Percentiles rank a stretch among this genome's conserved stretches.
These are phyloP conservation scores for Apostichopus parvimensis DNA, from an alignment of 35 echinoderm and acorn worm genomes.

Conservation along the genomic window DNA sequence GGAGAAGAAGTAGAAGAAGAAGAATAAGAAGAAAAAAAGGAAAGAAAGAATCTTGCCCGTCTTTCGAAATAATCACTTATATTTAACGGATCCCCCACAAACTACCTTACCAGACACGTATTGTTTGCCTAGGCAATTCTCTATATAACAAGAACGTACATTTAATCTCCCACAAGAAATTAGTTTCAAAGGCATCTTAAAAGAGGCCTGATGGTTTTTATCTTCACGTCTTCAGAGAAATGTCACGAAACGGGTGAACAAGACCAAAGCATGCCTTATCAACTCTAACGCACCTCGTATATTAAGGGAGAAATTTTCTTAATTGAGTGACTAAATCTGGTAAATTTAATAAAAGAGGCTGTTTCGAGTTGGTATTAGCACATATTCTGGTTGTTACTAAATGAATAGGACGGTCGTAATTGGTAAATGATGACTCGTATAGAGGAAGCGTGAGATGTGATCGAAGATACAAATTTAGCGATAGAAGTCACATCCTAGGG, in stretches of 20 bases:
- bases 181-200: slow-evolving; percentile 49
- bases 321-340: slow-evolving; percentile 52
- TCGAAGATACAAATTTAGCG: background rate
- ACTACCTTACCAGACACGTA: slow-evolving; percentile 13
- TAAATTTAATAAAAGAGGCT: slow-evolving; percentile 43
- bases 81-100: background rate
- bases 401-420: slow-evolving; percentile 23
- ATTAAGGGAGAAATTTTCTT: slow-evolving; percentile 32
- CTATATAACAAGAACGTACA: slow-evolving; percentile 24
- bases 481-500: background rate
- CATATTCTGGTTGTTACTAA: slow-evolving; percentile 53
- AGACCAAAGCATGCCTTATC: background rate
- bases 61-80: slow-evolving; percentile 40
- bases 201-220: background rate
- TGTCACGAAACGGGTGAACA: slow-evolving; percentile 28
- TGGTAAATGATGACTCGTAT: slow-evolving; percentile 36
- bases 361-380: slow-evolving; percentile 48
- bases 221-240: slow-evolving; percentile 9
- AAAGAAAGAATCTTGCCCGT: background rate
- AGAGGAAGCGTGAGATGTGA: slow-evolving; percentile 13
- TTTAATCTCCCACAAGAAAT: slow-evolving; percentile 38
- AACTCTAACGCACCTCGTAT: slow-evolving; percentile 15
- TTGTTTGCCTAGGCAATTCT: slow-evolving; percentile 32
- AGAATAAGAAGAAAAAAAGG: background rate
- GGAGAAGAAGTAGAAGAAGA: background rate